A percentile compares a stretch with the other conserved stretches of the same genome.
Conservation (phyloP, 2,888 invertebrate genomes). For the Nemotelus pantherinus region DNA sequence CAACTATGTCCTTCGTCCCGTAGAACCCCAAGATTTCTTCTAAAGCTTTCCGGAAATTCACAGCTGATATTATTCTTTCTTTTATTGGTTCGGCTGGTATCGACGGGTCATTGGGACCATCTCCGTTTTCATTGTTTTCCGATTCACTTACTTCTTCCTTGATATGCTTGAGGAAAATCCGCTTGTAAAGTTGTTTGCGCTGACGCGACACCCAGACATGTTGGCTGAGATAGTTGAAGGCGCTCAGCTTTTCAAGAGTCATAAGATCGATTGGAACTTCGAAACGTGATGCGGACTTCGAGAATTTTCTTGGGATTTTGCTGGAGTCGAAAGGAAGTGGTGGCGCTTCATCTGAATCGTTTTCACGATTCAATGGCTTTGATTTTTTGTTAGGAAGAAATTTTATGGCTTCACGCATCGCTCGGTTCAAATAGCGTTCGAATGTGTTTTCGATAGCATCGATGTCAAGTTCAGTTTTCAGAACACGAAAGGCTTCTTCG, state of each 20-base stretch:
- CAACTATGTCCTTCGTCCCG: conserved; percentile 60
- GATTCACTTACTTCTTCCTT: conserved; percentile 55
- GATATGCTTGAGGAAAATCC: conserved; percentile 66
- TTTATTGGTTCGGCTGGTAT: conserved; percentile 47
- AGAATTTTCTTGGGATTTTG: conserved; percentile 78
- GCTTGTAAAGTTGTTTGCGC: conserved; percentile 68
- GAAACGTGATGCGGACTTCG: conserved; percentile 78
- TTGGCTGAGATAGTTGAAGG: conserved; percentile 76
- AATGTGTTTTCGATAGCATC: conserved; percentile 64
- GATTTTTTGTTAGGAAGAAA: conserved; percentile 51
- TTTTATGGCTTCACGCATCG: conserved; percentile 61
- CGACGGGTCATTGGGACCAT: conserved; percentile 53
- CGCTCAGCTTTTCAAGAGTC: conserved; percentile 70
- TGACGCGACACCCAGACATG: conserved; percentile 72
- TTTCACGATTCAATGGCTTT: not conserved
- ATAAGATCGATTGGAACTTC: conserved; percentile 76
- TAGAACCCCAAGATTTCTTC: conserved; percentile 64
- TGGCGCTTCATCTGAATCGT: not conserved
- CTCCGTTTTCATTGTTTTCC: conserved; percentile 51
- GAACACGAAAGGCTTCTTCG: conserved; percentile 61
- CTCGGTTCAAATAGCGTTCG: conserved; percentile 61
- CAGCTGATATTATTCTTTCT: conserved; percentile 58
- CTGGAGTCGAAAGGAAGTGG: conserved; percentile 47
- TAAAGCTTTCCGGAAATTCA: conserved; percentile 61
- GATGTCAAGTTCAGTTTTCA: conserved; percentile 61